Conservation (phyloP, 2,113 vertebrate genomes). For the Phaetusa simplex region DNA sequence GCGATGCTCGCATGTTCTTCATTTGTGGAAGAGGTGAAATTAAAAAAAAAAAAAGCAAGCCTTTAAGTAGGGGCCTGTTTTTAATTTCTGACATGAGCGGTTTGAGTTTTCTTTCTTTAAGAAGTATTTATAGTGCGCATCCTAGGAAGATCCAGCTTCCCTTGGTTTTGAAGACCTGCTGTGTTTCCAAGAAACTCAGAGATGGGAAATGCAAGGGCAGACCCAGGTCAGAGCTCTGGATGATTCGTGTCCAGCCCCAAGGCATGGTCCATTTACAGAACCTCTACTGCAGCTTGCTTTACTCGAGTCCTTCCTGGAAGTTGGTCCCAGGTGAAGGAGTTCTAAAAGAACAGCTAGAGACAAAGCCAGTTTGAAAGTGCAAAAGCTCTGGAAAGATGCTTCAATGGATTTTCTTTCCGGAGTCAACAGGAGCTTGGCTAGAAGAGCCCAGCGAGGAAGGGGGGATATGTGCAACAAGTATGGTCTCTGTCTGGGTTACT, state of each 20-base stretch:
- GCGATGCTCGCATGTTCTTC: rapidly evolving
- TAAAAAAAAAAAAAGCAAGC: neutral
- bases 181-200: neutral
- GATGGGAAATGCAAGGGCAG: neutral
- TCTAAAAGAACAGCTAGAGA: neutral
- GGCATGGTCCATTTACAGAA: neutral
- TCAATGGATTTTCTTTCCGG: neutral
- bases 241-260: neutral
- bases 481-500: neutral
- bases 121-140: neutral
- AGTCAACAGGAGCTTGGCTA: neutral
- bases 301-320: neutral
- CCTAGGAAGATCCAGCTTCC: neutral
- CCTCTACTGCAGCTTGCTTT: neutral
- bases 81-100: neutral
- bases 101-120: neutral
- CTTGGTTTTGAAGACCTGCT: neutral
- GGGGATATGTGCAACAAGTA: too few species aligned
- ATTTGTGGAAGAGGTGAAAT: neutral
- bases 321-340: neutral
- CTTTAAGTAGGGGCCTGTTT: neutral
- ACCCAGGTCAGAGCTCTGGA: neutral
- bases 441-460: neutral
- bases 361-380: neutral
- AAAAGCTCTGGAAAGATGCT: neutral